These are phyloP conservation scores for Leptarthrus brevirostris DNA, from an alignment of 2,888 invertebrate species.

Conservation along the genomic window DNA sequence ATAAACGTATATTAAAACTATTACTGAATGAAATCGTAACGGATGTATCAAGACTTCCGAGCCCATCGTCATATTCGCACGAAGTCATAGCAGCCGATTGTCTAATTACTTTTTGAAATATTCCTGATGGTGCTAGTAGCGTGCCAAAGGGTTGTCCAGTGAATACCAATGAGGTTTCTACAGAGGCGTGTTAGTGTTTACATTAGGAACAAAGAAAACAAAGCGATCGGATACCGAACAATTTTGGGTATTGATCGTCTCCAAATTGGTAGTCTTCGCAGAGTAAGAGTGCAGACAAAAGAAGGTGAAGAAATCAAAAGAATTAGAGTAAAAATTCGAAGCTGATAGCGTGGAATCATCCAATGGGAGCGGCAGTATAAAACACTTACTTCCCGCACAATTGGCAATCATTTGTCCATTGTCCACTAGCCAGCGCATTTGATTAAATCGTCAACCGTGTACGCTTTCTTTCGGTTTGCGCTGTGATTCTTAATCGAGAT, in stretches of 20 bases:
- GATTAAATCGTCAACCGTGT: no score
- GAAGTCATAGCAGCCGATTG: constrained; percentile 4
- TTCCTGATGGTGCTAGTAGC: not conserved
- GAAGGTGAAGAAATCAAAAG: constrained; percentile 63
- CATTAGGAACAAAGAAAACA: constrained; percentile 18
- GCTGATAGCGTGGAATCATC: constrained; percentile 20
- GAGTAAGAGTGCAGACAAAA: constrained; percentile 36
- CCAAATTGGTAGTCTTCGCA: constrained; percentile 38
- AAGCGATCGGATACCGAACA: constrained; percentile 12
- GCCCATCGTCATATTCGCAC: constrained; percentile 24
- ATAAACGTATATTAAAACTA: not conserved
- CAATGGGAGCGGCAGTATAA: constrained; percentile 68
- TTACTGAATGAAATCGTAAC: constrained; percentile 40
- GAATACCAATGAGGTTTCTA: constrained; percentile 48
- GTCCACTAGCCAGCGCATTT: constrained; percentile 61
- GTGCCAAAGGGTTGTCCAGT: not conserved
- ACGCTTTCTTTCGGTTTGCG: no score
- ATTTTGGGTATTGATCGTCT: constrained; percentile 43
- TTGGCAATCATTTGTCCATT: constrained; percentile 66
- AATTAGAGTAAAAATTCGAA: constrained; percentile 41
- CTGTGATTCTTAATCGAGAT: constrained; percentile 56
- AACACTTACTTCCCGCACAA: constrained; percentile 64
- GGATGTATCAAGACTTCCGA: constrained; percentile 41
- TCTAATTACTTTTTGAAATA: constrained; percentile 36
- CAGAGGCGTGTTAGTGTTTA: not conserved